Conservation (phyloP, 2,888 invertebrate genomes). For the Euplagia quadripunctaria region DNA sequence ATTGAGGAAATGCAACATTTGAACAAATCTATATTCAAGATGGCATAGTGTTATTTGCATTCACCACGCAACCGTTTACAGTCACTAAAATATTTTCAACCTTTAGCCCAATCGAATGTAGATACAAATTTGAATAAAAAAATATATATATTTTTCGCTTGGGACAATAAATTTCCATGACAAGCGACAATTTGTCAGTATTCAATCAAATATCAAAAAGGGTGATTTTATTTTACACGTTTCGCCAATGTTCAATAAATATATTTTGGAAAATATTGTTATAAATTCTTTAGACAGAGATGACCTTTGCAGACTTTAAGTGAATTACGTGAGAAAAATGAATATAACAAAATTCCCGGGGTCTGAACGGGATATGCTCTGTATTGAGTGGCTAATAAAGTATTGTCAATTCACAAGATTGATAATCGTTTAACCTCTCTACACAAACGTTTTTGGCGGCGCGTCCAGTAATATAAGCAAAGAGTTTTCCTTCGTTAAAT, state of each 20-base stretch:
- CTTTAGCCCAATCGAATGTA: conserved; percentile 32
- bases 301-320: conserved; percentile 10
- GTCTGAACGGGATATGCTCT: neutral
- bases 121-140: conserved; percentile 27
- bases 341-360: neutral
- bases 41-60: conserved; percentile 1
- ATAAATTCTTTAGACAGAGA: conserved; percentile 1
- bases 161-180: conserved; percentile 42
- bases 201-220: conserved; percentile 37
- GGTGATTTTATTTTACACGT: conserved; percentile 33
- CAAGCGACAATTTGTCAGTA: conserved; percentile 47
- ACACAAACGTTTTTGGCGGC: no score
- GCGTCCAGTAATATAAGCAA: no score
- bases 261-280: conserved; percentile 26
- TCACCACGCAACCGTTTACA: conserved; percentile 3
- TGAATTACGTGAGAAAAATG: neutral
- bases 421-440: no score
- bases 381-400: neutral
- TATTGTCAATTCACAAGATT: neutral
- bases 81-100: conserved; percentile 25
- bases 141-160: conserved; percentile 22
- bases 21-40: conserved; percentile 3
- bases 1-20: neutral
- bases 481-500: neutral
- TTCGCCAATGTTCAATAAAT: conserved; percentile 23